These are phyloP conservation scores for Gavialis gangeticus DNA, from an alignment of 2,113 vertebrate species.

Conservation along the genomic window DNA sequence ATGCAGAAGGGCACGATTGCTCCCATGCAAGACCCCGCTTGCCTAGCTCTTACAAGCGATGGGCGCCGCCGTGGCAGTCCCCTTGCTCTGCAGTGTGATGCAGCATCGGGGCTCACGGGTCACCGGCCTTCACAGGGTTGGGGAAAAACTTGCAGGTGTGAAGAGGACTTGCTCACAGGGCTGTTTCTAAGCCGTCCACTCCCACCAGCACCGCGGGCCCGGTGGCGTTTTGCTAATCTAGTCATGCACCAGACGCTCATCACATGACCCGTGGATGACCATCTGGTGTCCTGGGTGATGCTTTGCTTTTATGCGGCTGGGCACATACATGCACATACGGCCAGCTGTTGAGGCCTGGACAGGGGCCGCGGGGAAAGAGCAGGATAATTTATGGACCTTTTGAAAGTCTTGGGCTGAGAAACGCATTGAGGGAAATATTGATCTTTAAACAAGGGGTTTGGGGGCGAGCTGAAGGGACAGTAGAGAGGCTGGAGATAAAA, in stretches of 20 bases:
- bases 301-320: background rate
- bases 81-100: background rate
- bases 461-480: background rate
- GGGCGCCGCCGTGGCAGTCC: background rate
- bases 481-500: background rate
- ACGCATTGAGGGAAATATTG: background rate
- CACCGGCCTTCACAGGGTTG: background rate
- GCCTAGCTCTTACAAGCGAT: background rate
- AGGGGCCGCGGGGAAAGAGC: background rate
- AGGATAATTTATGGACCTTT: background rate
- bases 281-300: slow-evolving; percentile 3
- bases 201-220: background rate
- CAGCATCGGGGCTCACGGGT: background rate
- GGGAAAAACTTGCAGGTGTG: background rate
- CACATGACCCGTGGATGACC: slow-evolving; percentile 7
- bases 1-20: no score
- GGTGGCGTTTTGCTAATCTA: background rate
- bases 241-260: background rate
- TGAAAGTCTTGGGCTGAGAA: background rate
- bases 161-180: background rate
- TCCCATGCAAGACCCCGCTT: background rate
- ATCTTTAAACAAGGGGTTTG: background rate
- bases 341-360: background rate
- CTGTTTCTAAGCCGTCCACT: background rate
- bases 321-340: background rate